phyloP scores from a whole-genome alignment of 92 coral and sea anemone genomes.

The Zoanthus gigantus region DNA sequence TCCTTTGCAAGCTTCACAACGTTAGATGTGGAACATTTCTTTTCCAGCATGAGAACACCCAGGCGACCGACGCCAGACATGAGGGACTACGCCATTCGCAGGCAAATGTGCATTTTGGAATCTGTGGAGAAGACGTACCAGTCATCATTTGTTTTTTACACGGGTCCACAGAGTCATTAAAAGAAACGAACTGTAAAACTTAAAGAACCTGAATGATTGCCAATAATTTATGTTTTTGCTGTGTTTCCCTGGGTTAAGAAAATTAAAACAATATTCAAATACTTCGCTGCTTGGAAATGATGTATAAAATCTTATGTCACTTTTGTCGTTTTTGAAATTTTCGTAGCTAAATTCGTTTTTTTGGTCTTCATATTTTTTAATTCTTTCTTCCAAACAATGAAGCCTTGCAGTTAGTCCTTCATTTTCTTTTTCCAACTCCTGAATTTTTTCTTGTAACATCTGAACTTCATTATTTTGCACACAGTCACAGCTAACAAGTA shows the following conservation, averaged over 20 bases:
- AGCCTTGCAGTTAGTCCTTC: slow-evolving; percentile 11
- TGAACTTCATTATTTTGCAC: neutral
- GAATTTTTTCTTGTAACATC: slow-evolving; percentile 1
- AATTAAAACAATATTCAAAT: slow-evolving; percentile 37
- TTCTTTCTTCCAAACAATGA: neutral
- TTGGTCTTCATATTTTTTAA: slow-evolving; percentile 24
- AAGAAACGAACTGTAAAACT: too few species aligned
- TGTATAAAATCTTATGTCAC: slow-evolving; percentile 51
- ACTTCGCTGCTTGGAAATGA: slow-evolving; percentile 40
- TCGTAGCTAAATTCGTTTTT: slow-evolving; percentile 21
- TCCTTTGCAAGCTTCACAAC: too few species aligned
- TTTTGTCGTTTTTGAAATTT: slow-evolving; percentile 24
- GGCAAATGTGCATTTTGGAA: too few species aligned
- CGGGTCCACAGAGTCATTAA: too few species aligned
- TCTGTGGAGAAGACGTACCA: too few species aligned
- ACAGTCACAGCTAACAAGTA: too few species aligned
- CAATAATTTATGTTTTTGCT: slow-evolving; percentile 32
- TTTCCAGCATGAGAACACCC: too few species aligned
- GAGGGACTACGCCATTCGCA: too few species aligned
- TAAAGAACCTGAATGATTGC: too few species aligned
- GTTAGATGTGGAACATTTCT: too few species aligned
- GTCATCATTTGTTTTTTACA: too few species aligned
- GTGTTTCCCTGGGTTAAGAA: slow-evolving; percentile 37
- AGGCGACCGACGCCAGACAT: too few species aligned
- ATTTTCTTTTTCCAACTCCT: slow-evolving; percentile 36